These are phyloP conservation scores for Nomia melanderi DNA, from an alignment of 1,140 invertebrate species.

Conservation along the genomic window DNA sequence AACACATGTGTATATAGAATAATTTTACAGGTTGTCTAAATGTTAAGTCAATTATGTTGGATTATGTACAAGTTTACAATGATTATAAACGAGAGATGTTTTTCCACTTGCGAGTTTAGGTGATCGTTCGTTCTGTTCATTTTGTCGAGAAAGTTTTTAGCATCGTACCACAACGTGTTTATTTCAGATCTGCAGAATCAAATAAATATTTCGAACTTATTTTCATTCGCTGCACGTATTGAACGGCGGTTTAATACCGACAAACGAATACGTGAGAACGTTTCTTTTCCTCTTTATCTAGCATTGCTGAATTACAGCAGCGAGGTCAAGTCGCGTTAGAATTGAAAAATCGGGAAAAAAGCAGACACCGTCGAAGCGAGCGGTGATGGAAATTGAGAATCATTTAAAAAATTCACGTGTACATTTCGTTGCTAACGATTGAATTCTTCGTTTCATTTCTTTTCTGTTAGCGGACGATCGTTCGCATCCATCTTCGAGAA, in stretches of 20 bases:
- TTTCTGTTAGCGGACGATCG: background rate
- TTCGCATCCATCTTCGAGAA: background rate
- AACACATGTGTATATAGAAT: background rate
- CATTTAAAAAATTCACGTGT: background rate
- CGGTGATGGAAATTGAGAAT: background rate
- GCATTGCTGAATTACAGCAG: background rate
- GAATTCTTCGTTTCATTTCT: background rate
- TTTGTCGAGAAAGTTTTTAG: background rate
- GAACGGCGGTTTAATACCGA: too few relatives aligned
- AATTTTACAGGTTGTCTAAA: background rate
- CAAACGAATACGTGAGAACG: too few relatives aligned
- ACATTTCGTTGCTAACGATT: background rate
- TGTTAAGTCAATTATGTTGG: slow-evolving; percentile 1
- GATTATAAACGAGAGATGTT: background rate
- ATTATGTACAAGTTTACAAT: background rate
- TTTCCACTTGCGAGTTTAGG: background rate
- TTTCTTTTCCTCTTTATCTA: background rate
- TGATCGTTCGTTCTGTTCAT: background rate
- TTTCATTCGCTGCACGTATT: background rate
- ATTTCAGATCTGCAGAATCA: too few relatives aligned
- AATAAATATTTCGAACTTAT: slow-evolving; percentile 1
- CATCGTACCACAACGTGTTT: background rate
- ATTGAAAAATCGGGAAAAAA: background rate
- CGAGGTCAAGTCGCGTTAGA: background rate
- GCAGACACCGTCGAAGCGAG: background rate